These are phyloP conservation scores for Pardosa pseudoannulata DNA, from an alignment of 2,888 invertebrate species.

Conservation along the genomic window DNA sequence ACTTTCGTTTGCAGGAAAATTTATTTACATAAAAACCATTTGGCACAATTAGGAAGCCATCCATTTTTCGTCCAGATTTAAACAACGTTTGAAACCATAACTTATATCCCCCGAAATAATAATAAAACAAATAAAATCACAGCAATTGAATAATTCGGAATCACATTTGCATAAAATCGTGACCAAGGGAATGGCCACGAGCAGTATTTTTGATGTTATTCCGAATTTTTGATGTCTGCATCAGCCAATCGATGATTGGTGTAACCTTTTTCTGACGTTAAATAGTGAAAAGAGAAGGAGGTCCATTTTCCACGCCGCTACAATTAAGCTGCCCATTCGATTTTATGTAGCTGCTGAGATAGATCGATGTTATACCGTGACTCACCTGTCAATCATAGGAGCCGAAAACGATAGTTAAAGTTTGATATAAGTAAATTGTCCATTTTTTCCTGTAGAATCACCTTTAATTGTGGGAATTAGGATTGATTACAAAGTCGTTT, in stretches of 20 bases:
- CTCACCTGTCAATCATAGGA: not conserved
- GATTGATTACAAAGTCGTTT: not conserved
- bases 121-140: not conserved
- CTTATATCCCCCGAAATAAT: not conserved
- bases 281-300: not conserved
- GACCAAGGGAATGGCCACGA: not conserved
- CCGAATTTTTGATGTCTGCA: not conserved
- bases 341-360: not conserved
- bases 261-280: not conserved
- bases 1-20: not conserved
- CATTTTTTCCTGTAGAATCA: too few relatives aligned
- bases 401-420: not conserved
- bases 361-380: not conserved
- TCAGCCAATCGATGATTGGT: conserved; percentile 4
- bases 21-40: not conserved
- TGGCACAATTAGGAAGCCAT: not conserved
- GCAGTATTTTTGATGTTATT: not conserved
- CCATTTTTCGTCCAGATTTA: not conserved
- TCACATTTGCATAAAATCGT: conserved; percentile 12
- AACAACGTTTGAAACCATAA: not conserved
- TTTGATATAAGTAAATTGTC: not conserved
- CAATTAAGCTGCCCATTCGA: not conserved
- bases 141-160: not conserved
- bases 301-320: not conserved
- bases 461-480: not conserved